Evolutionary conservation across 2,888 invertebrate species (phyloP), one percentile per base, ranked within the genome.

Genomic region (Galerucella calmariensis): DNA sequence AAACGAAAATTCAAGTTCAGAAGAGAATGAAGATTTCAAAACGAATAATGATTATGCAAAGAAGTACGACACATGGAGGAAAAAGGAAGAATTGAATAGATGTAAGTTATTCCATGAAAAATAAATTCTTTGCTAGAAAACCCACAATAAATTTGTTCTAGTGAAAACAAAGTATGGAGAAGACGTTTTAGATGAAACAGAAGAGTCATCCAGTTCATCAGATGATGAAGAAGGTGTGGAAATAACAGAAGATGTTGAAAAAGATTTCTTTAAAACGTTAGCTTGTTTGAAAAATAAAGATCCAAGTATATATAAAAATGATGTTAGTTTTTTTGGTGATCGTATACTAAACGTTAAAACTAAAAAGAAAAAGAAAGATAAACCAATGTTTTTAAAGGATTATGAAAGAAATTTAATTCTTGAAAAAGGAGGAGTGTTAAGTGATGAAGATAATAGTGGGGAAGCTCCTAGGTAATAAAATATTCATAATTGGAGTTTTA

Each of bases 241-340:
- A 87, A 80, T 93, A 86, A 87, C 92, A 0, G 90, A 92, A 81
- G 90, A 92, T 79, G 88, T 93, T 65, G 97, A 98, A 84, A 92
- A 94, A 80, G 93, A 95, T 79, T 99, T 99, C 87, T 92, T 96
- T 61, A 94, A 94, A 87, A 94, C 97, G 0, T 88, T 98, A 2
- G 90, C 97, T 0, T 92, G 92, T 68, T 87, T 99, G 63, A 98
- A 97, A 86, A 94, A 92, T 63, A 95, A 95, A 84, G 95, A 98
- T 88, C 96, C 97, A 0, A 90, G 91, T 80, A 97, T 98, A 78
- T 98, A 98, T 87, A 92, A 97, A 84, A 90, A 93, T 58, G 89
- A 91, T 70, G 90, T 90, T 46, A 90, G 89, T 69, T 96, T 95
- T 84, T 97, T 96, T 87, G 80, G 83, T 63, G 48, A 71, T 12